Evolutionary conservation across 2,113 vertebrate genomes (phyloP).

Genomic region (Chaetodon auriga): DNA sequence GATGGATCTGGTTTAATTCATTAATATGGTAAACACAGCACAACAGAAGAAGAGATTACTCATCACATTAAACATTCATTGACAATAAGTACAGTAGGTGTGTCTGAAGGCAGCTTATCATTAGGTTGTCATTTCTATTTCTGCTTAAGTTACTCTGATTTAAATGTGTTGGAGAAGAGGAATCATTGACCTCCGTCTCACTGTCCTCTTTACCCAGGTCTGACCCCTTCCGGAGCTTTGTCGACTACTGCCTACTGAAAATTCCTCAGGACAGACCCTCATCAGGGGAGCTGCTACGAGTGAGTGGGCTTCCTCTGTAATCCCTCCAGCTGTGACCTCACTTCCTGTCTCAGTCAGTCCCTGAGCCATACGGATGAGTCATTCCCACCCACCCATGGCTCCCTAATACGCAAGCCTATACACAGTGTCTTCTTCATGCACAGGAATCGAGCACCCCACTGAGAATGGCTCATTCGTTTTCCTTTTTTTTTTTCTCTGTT

Average conservation of each 20-base stretch:
- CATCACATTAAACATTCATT: slow-evolving; percentile 30
- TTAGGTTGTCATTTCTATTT: slow-evolving; percentile 5
- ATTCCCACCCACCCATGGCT: slow-evolving; percentile 66
- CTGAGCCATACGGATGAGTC: slow-evolving; percentile 72
- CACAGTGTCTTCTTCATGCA: slow-evolving; percentile 51
- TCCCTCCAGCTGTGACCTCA: slow-evolving; percentile 75
- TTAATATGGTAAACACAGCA: slow-evolving; percentile 43
- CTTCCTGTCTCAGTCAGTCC: slow-evolving; percentile 74
- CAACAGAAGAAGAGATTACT: slow-evolving; percentile 32
- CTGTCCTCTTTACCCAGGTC: slow-evolving; percentile 85
- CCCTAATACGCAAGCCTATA: slow-evolving; percentile 53
- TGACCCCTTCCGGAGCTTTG: slow-evolving; percentile 96
- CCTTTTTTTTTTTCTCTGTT: slow-evolving; percentile 6
- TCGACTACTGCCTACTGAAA: slow-evolving; percentile 99
- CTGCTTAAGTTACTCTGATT: not conserved
- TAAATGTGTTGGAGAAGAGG: not conserved
- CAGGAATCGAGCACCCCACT: slow-evolving; percentile 44
- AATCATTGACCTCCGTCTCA: slow-evolving; percentile 28
- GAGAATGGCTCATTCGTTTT: slow-evolving; percentile 31
- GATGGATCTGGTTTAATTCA: slow-evolving; percentile 51
- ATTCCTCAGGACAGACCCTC: slow-evolving; percentile 99
- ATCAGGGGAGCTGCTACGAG: slow-evolving; percentile 93
- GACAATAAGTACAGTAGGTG: not conserved
- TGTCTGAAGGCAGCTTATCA: not conserved
- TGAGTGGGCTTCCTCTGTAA: slow-evolving; percentile 83